A percentile compares a stretch with the other conserved stretches of the same genome.
phyloP scores from a whole-genome alignment of 2,113 vertebrate genomes.

The Petroica traversi region DNA sequence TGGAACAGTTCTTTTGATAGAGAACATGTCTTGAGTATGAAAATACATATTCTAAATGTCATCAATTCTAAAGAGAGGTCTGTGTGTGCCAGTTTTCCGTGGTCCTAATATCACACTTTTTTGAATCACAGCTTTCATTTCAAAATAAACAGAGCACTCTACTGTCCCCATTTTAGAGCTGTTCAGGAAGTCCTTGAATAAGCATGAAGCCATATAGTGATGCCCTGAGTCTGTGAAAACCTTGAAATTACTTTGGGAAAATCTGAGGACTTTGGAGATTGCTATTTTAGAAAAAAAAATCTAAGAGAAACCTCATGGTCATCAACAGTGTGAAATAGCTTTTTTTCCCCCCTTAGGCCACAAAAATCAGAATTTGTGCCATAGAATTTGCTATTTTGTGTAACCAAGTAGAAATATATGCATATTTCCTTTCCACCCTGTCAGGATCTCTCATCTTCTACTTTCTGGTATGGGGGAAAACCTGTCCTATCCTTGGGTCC shows the following conservation, averaged over 20 bases:
- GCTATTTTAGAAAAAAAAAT: not conserved
- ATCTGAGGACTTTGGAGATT: not conserved
- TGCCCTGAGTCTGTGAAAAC: not conserved
- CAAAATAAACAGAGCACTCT: not conserved
- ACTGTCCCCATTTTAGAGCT: not conserved
- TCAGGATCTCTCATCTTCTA: not conserved
- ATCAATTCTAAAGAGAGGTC: not conserved
- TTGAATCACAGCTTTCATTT: not conserved
- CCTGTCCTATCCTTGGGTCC: fast-evolving
- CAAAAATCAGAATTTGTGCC: not conserved
- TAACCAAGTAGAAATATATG: not conserved
- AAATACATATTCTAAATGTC: not conserved
- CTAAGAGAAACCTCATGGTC: not conserved
- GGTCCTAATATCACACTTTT: not conserved
- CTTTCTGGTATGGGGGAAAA: not conserved
- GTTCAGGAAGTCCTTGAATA: not conserved
- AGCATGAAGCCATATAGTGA: not conserved
- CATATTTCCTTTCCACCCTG: not conserved
- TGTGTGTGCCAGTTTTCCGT: not conserved
- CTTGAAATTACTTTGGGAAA: not conserved
- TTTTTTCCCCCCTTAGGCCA: not conserved
- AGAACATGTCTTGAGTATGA: not conserved
- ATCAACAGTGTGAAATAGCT: not conserved
- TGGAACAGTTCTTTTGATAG: not conserved
- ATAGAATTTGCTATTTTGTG: not conserved